phyloP scores from a whole-genome alignment of 2,113 vertebrate genomes.

The Etheostoma spectabile region DNA sequence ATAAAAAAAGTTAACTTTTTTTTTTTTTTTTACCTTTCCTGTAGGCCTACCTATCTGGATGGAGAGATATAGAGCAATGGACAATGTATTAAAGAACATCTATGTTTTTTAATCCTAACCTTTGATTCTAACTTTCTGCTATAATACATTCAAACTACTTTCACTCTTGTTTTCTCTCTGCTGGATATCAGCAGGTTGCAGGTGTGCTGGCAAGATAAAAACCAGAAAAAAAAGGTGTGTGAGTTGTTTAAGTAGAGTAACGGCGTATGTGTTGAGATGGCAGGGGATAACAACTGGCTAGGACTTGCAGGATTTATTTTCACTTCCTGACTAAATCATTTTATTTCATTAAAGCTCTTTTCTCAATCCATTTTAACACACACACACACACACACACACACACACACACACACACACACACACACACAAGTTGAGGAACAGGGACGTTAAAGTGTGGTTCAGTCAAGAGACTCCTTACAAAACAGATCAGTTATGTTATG shows the following conservation, averaged over 20 bases:
- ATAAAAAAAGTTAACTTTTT: constrained; percentile 27
- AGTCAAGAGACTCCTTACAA: neutral
- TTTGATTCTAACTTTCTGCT: constrained; percentile 27
- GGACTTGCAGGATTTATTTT: constrained; percentile 1
- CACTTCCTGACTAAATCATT: neutral
- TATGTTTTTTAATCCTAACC: constrained; percentile 24
- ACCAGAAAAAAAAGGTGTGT: neutral
- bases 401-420: neutral
- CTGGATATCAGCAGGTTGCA: constrained; percentile 35
- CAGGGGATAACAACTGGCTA: constrained; percentile 8
- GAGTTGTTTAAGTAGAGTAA: neutral
- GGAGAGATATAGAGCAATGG: neutral
- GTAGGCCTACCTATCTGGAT: too few species aligned
- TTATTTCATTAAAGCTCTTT: neutral
- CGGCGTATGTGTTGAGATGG: constrained; percentile 22
- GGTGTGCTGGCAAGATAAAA: constrained; percentile 60
- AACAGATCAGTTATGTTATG: neutral
- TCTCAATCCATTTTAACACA: neutral
- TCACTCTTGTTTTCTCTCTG: neutral
- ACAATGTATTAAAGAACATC: neutral
- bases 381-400: neutral
- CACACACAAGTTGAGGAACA: neutral
- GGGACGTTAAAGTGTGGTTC: neutral
- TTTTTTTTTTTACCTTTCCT: neutral
- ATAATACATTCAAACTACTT: neutral